Evolutionary conservation across 2,797 vertebrate species (phyloP).

Genomic region (Helicolenus hilgendorfi): DNA sequence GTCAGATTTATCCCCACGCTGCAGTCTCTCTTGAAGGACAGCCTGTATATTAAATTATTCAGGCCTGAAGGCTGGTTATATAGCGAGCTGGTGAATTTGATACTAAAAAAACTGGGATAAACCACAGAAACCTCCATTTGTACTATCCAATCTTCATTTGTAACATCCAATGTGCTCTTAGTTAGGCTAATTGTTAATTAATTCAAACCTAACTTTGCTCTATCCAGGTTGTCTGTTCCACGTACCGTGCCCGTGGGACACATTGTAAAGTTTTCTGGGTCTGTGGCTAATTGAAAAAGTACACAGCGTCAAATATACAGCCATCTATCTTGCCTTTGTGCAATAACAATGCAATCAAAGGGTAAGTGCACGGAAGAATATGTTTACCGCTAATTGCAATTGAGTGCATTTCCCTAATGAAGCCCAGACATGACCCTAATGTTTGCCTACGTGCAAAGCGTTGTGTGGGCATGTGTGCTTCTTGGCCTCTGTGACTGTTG

Average conservation of each 20-base stretch:
- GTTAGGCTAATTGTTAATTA: slow-evolving; percentile 77
- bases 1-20: slow-evolving; percentile 25
- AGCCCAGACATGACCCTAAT: slow-evolving; percentile 76
- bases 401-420: slow-evolving; percentile 85
- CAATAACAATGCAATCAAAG: slow-evolving; percentile 87
- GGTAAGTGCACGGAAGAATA: slow-evolving; percentile 81
- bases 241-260: slow-evolving; percentile 61
- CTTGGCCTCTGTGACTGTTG: slow-evolving; percentile 5
- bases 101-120: slow-evolving; percentile 19
- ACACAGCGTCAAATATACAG: slow-evolving; percentile 69
- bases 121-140: slow-evolving; percentile 46
- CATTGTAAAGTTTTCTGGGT: slow-evolving; percentile 34
- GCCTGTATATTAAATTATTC: slow-evolving; percentile 41
- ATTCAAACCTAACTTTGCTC: slow-evolving; percentile 58
- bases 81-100: not conserved
- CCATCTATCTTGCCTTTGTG: slow-evolving; percentile 80
- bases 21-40: slow-evolving; percentile 25
- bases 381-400: slow-evolving; percentile 86
- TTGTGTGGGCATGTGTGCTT: slow-evolving; percentile 19
- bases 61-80: slow-evolving; percentile 23
- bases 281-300: slow-evolving; percentile 83
- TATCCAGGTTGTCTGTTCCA: slow-evolving; percentile 41
- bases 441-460: slow-evolving; percentile 36
- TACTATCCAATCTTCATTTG: slow-evolving; percentile 68
- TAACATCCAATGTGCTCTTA: slow-evolving; percentile 58